Percentiles rank a stretch among this genome's conserved stretches.
Conservation (phyloP, 2,888 invertebrate species). For the Tholera decimalis region DNA sequence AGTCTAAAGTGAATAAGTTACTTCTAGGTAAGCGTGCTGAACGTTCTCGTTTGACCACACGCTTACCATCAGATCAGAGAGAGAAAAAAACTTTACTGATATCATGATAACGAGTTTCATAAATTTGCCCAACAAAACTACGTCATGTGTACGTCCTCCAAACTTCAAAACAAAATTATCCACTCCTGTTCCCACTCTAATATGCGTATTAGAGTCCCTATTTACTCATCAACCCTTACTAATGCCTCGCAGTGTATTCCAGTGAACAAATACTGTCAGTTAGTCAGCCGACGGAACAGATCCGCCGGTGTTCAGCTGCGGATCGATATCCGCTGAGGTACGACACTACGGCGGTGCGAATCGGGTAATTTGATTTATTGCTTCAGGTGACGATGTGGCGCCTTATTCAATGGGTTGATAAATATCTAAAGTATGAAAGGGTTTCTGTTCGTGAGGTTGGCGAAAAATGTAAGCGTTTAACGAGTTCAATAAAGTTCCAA, state of each 20-base stretch:
- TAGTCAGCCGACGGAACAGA: slow-evolving; percentile 6
- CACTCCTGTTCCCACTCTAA: not conserved
- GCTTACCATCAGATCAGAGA: not conserved
- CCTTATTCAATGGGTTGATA: not conserved
- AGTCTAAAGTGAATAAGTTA: too few relatives aligned
- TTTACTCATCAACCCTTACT: not conserved
- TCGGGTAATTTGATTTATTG: slow-evolving; percentile 26
- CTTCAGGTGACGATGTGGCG: slow-evolving; percentile 8
- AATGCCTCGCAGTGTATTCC: not conserved
- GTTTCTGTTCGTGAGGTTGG: not conserved
- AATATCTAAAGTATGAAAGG: not conserved
- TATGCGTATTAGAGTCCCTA: not conserved
- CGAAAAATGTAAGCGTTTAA: too few relatives aligned
- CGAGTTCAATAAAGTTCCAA: too few relatives aligned
- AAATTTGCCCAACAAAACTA: too few relatives aligned
- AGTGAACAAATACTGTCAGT: slow-evolving; percentile 15
- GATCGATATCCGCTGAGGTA: slow-evolving; percentile 37
- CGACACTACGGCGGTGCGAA: not conserved
- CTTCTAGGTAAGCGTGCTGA: too few relatives aligned
- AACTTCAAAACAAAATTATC: not conserved
- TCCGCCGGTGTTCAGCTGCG: not conserved
- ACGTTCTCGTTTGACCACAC: too few relatives aligned
- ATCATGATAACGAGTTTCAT: not conserved
- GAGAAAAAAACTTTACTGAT: too few relatives aligned
- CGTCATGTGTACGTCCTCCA: too few relatives aligned